Base-by-base conservation (phyloP, 2,113 vertebrate genomes). In the Heliornis fulica region DNA sequence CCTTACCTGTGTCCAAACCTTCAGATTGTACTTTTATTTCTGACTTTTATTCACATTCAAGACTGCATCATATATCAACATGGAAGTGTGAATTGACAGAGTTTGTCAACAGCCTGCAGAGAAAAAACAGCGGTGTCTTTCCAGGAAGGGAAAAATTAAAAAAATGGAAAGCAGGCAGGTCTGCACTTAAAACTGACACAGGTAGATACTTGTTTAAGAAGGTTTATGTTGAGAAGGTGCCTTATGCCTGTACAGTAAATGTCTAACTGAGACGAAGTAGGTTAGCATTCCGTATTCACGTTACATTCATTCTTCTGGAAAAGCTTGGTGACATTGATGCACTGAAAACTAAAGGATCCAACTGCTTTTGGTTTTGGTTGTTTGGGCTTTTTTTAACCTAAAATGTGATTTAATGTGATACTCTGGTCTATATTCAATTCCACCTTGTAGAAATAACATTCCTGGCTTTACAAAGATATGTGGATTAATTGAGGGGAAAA, bases 41-140 rank as follows among this genome's bases (percentile, higher is more conserved):
- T 8, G 98, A 99, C 95, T 99, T 98, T 94, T 99, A 99, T 97
- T 99, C 99, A 29, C 99, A 2, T 95, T 99, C 99, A 71, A 98
- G 99, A 94, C 97, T 99, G 81, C 99, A 99, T 97, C 99, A 99
- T 97, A 99, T 99, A 97, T 98, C 99, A 93, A 99, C 98, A 0
- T 99, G 99, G 99, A 99, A 99, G 96, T 98, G 96, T 61, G 98
- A 99, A 97, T 98, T 99, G 93, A 99, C 99, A 16, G 99, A 99
- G 80, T 99, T 99, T 96, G 98, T 99, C 94, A 99, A 98, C 94
- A 97, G 97, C 36, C 98, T 99, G 65, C 99, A 99, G 76, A 98
- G 97, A 93, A 98, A 98, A 96, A 98, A 97, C 89, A 98, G 94
- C 71, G 95, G 97, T 91, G 94, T 98, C 74, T 99, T 99, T 90